Conservation (phyloP, 64 coral and sea anemone genomes). For the Actinia tenebrosa region DNA sequence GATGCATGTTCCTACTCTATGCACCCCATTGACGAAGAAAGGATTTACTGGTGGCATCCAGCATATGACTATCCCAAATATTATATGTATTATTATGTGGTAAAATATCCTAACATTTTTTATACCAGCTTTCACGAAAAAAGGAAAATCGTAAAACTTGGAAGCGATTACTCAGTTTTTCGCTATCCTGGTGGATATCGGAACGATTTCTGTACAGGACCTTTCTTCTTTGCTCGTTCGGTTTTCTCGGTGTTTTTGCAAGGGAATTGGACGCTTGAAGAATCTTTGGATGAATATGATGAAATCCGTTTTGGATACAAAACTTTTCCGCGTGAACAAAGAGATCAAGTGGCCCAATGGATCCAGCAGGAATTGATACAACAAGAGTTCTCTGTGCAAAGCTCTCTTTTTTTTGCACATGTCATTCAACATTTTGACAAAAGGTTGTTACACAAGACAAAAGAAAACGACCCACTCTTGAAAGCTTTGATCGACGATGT, state of each 20-base stretch:
- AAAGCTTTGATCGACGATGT: not conserved
- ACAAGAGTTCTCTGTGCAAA: too few species aligned
- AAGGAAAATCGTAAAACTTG: not conserved
- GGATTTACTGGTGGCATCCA: too few species aligned
- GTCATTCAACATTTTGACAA: constrained; percentile 4
- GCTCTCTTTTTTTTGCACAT: not conserved
- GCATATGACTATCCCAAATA: too few species aligned
- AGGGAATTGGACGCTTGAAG: not conserved
- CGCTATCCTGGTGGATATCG: not conserved
- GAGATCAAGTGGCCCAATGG: not conserved
- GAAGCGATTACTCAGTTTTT: not conserved
- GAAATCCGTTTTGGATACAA: not conserved
- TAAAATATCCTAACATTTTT: not conserved
- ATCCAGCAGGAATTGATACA: not conserved
- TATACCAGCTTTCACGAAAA: not conserved
- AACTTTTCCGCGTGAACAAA: not conserved
- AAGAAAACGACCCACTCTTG: not conserved
- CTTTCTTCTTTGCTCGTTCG: not conserved
- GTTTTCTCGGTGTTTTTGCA: not conserved
- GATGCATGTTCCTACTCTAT: too few species aligned
- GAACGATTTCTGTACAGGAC: not conserved
- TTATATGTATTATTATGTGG: not conserved
- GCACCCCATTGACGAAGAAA: too few species aligned
- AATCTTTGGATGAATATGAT: not conserved
- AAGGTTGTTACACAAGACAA: not conserved